Evolutionary conservation across 2,113 vertebrate species (phyloP).

Genomic region (Eidolon helvum): DNA sequence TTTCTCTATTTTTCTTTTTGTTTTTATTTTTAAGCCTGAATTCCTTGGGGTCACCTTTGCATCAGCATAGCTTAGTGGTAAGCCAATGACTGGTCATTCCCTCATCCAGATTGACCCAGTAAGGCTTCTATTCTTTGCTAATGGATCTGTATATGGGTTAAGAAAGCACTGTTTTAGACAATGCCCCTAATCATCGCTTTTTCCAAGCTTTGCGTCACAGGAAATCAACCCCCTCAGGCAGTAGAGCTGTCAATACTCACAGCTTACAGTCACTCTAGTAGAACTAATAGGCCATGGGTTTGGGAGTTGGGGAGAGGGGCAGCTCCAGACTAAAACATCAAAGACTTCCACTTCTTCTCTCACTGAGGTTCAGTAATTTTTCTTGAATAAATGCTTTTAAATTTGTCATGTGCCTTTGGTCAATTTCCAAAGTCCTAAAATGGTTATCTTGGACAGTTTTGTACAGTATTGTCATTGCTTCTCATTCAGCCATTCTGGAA

Average conservation of each 20-base stretch:
- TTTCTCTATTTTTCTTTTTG: not conserved
- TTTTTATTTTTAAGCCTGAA: not conserved
- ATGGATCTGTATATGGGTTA: not conserved
- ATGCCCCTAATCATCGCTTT: not conserved
- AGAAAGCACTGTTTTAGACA: not conserved
- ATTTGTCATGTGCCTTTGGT: not conserved
- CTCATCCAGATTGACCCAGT: not conserved
- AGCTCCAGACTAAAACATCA: not conserved
- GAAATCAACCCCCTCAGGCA: not conserved
- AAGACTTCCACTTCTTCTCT: not conserved
- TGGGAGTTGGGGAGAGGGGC: not conserved
- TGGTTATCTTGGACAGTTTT: not conserved
- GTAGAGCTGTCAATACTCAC: not conserved
- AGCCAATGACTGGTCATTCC: not conserved
- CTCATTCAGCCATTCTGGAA: not conserved
- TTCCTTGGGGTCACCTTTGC: not conserved
- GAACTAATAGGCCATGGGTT: not conserved
- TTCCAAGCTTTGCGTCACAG: not conserved
- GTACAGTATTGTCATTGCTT: not conserved
- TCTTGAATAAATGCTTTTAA: not conserved
- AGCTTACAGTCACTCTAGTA: not conserved
- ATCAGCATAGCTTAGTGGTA: not conserved
- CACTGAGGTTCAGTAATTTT: not conserved
- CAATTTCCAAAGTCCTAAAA: constrained; percentile 28
- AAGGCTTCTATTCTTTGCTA: not conserved